A percentile compares a stretch with the other conserved stretches of the same genome.
These are phyloP conservation scores for Sarcophaga subvicina DNA, from an alignment of 2,888 invertebrate species.

Conservation along the genomic window DNA sequence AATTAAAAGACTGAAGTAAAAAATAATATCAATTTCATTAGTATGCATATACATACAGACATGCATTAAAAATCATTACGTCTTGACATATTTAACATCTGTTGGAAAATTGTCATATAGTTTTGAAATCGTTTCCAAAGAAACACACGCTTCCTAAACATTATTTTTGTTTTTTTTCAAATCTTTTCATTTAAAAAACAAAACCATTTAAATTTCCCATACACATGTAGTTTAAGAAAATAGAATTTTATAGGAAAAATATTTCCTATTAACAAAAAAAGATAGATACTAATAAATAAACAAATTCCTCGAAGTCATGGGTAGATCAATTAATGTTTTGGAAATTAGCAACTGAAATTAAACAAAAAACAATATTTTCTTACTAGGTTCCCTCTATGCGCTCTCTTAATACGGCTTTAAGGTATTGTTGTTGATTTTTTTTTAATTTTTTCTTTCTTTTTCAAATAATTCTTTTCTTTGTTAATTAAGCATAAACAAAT, in stretches of 20 bases:
- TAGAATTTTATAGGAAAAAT: no score
- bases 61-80: no score
- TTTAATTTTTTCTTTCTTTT: no score
- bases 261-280: no score
- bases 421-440: not conserved
- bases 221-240: no score
- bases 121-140: not conserved
- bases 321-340: conserved; percentile 10
- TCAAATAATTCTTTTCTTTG: conserved; percentile 1
- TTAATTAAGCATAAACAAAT: conserved; percentile 47
- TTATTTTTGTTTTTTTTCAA: not conserved
- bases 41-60: no score
- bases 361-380: conserved; percentile 2
- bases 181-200: not conserved
- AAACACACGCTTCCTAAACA: not conserved
- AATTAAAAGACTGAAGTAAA: no score
- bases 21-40: no score
- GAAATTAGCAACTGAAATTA: conserved; percentile 1
- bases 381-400: conserved; percentile 5
- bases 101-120: no score
- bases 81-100: no score
- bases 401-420: conserved; percentile 28
- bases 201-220: no score
- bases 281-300: conserved; percentile 31
- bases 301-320: conserved; percentile 36